Conservation (phyloP, 2,113 vertebrate species). For the Laterallus jamaicensis region DNA sequence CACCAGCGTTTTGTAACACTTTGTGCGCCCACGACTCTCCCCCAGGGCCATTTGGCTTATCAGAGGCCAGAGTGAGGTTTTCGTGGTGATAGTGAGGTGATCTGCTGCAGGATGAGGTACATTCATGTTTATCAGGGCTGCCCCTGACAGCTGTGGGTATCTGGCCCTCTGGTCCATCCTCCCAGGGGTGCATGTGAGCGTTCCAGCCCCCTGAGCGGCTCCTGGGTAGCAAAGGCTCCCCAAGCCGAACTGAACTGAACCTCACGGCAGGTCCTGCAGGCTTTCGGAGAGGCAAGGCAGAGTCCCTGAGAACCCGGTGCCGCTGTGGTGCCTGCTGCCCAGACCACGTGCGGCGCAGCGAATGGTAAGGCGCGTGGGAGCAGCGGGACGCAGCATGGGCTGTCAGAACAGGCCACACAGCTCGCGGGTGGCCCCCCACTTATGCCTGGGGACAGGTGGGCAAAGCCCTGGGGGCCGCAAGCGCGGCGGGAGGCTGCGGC, state of each 20-base stretch:
- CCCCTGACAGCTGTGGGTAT: not conserved
- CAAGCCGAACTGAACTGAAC: no score
- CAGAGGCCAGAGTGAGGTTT: not conserved
- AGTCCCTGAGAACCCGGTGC: no score
- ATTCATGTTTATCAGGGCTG: not conserved
- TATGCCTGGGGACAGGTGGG: accelerated
- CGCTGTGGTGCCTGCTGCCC: not conserved
- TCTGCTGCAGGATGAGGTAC: not conserved
- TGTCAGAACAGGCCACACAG: no score
- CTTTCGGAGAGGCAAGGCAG: no score
- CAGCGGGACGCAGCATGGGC: not conserved
- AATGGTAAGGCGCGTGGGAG: accelerated
- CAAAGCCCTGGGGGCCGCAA: no score
- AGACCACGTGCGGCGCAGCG: accelerated
- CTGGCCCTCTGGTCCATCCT: not conserved
- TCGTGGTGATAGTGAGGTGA: not conserved
- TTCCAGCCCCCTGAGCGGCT: not conserved
- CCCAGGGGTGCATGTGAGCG: not conserved
- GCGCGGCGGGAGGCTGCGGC: no score
- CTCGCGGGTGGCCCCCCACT: no score
- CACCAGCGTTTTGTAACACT: not conserved
- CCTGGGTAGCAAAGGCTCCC: not conserved
- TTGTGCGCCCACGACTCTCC: not conserved
- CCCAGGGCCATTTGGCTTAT: not conserved
- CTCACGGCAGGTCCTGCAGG: no score